phyloP scores from a whole-genome alignment of 2,888 invertebrate genomes.

The Tetranychus truncatus region DNA sequence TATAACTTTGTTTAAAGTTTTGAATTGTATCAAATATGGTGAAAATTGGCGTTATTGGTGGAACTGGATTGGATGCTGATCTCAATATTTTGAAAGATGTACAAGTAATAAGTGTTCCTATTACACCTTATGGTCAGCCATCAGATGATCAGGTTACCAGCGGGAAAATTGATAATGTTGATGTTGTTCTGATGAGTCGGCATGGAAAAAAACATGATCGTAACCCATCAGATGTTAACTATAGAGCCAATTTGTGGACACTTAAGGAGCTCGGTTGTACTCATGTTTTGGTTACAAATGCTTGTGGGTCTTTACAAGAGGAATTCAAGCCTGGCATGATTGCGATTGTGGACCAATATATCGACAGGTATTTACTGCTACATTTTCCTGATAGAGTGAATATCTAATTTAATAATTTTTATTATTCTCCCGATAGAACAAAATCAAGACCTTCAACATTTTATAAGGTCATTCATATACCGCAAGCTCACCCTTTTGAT shows the following conservation, averaged over 20 bases:
- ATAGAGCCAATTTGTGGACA: constrained; percentile 89
- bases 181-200: constrained; percentile 32
- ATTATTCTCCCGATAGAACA: not conserved
- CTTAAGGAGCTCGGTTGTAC: constrained; percentile 61
- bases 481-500: constrained; percentile 79
- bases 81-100: constrained; percentile 45
- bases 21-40: constrained; percentile 13
- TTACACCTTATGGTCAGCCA: constrained; percentile 63
- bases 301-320: constrained; percentile 76
- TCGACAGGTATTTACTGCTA: constrained; percentile 40
- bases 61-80: constrained; percentile 69
- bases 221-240: constrained; percentile 76
- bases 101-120: constrained; percentile 3
- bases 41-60: constrained; percentile 93
- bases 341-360: constrained; percentile 56
- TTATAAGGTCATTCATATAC: constrained; percentile 82
- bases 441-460: constrained; percentile 47
- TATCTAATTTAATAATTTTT: not conserved
- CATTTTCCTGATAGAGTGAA: not conserved
- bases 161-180: constrained; percentile 59
- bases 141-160: constrained; percentile 52
- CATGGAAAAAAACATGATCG: constrained; percentile 48
- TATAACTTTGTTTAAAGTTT: not conserved
- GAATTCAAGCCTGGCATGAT: constrained; percentile 69
- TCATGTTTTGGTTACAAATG: constrained; percentile 78